Evolutionary conservation across 1,140 invertebrate species (phyloP), one percentile per base, ranked within the genome.

Genomic region (Lepidotrigona ventralis): DNA sequence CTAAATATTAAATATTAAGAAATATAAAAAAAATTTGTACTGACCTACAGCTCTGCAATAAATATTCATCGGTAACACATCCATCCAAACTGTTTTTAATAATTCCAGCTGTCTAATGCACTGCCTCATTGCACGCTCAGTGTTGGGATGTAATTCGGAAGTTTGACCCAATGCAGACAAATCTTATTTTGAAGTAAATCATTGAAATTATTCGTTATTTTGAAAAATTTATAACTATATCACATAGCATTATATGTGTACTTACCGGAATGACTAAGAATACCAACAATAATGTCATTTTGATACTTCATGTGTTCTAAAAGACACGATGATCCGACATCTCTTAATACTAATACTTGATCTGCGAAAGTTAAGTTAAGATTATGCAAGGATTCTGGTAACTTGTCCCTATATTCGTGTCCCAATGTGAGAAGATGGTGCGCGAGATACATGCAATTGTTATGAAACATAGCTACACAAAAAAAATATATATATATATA

Each of bases 401-500:
- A 91, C 73, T 93, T 94, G 26, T 93, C 87, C 71, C 91, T 91
- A 68, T 94, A 96, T 90, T 96, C 95, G 87, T 96, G 95, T 11
- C 95, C 95, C 74, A 97, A 92, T 14, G 95, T 96, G 72, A 96
- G 95, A 53, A 98, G 92, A 87, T 97, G 96, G 93, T 98, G 97
- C 1, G 97, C 96, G 1, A 99, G 95, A 91, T 97, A 99, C 96
- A 98, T 96, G 90, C 98, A 98, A 92, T 99, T 99, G 93, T 99
- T 99, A 93, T 98, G 97, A 89, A 98, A 98, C 29, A 99, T 89
- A n/a, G 97, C 98, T 97, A 95, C 82, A 73, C n/a, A 71, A 58
- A 72, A 79, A 51, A n/a, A 8, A 46, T 8, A 46, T 21, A 39
- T 33, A n/a, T 15, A 64, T 17, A 21, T 66, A n/a, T 39, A 58